Base-by-base conservation (phyloP, 2,888 invertebrate genomes). In the Blastobasis adustella region DNA sequence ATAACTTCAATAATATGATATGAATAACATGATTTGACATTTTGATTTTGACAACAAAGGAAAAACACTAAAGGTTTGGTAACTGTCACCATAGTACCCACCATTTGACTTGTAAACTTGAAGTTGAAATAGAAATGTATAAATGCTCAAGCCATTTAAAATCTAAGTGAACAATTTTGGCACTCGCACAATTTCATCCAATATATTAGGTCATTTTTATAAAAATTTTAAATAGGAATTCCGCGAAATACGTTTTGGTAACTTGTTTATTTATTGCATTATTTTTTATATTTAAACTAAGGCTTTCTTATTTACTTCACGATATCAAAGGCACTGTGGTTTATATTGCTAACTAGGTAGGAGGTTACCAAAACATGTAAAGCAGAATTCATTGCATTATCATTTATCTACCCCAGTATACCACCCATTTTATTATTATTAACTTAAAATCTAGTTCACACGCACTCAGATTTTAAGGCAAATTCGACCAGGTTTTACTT, bases 371-470 rank as follows among this genome's bases (percentile, higher is more conserved):
- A 46, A 50, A 50, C 46, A 46, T 46, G 37, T 46, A 8, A 36
- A 36, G 39, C 49, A 39, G 49, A 45, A 49, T 49, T 10, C 49
- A 9, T 9, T 7, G 7, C 8, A 43, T 42, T 56, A 23, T 23
- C 23, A 23, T 23, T 23, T 23, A 23, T 23, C 23, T 23, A 23
- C 23, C 23, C 23, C 23, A n/a, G 23, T 23, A 23, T 23, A 23
- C 23, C 23, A 23, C 23, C 23, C 23, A 23, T 23, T 23, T 23
- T 23, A 23, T 23, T 23, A 46, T 49, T 45, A 56, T 40, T 63
- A 57, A 63, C 61, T 56, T 70, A 70, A 69, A 72, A 74, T 70
- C 69, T 72, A 74, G 67, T 68, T 69, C 53, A 45, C 56, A 54
- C 56, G 58, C 54, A 55, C 58, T 59, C 53, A 55, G 60, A 63